Evolutionary conservation across 1,140 invertebrate species (phyloP).

Genomic region (Argopecten irradians): DNA sequence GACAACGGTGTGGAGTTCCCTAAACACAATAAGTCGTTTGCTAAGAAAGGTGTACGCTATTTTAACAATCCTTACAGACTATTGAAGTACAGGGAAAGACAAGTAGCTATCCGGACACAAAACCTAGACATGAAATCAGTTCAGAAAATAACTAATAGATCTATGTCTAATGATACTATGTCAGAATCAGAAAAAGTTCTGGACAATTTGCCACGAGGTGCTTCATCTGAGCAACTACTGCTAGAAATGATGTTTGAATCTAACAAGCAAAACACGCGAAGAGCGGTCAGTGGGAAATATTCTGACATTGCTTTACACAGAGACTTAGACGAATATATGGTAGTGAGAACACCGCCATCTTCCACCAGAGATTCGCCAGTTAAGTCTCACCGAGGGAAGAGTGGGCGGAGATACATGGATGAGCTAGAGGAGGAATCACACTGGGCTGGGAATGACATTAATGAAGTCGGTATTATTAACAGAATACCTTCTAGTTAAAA

Average conservation of each 20-base stretch:
- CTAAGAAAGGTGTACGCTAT: slow-evolving; percentile 36
- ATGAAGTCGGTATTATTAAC: background rate
- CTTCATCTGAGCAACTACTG: background rate
- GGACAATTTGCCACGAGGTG: background rate
- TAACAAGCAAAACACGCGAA: background rate
- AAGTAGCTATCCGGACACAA: slow-evolving; percentile 26
- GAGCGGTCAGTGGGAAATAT: slow-evolving; percentile 36
- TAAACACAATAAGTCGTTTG: slow-evolving; percentile 35
- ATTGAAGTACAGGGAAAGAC: slow-evolving; percentile 40
- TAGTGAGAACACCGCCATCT: slow-evolving; percentile 39
- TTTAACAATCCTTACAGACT: slow-evolving; percentile 51
- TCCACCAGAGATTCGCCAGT: slow-evolving; percentile 24
- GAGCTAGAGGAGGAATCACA: background rate
- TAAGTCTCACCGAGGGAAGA: background rate
- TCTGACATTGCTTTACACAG: slow-evolving; percentile 50
- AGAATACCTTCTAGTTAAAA: background rate
- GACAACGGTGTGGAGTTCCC: background rate
- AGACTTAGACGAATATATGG: slow-evolving; percentile 50
- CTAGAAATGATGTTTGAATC: background rate
- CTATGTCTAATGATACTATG: background rate
- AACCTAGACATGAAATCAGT: slow-evolving; percentile 41
- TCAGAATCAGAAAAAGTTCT: background rate
- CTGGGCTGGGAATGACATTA: background rate
- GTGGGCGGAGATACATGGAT: background rate
- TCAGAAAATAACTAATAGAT: background rate